Base-by-base conservation (phyloP, 23 tunicate genomes). In the Phallusia fumigata region DNA sequence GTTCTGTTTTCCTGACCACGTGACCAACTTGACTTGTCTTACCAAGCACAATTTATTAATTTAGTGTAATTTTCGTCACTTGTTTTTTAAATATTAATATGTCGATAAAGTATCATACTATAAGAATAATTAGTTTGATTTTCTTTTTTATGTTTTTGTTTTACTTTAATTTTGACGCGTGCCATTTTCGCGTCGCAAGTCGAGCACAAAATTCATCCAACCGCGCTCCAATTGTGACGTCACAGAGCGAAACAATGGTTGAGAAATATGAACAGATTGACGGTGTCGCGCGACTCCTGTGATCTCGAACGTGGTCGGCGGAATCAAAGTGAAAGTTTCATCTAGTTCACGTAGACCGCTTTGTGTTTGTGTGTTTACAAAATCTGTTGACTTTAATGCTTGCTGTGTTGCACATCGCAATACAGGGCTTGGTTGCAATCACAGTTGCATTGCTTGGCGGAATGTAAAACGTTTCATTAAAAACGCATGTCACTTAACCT, bases 171-270 rank as follows among this genome's bases (percentile, higher is more conserved):
- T 58, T 21, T 13, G 69, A 13, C 69, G 69, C 69, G 69, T 58
- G 69, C 69, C 69, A 58, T 13, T 58, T 24, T 58, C 47, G 69
- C 69, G 69, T 3, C 15, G 69, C 69, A 58, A 58, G 69, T 58
- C 69, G 69, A 58, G 69, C 69, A 58, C 11, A 58, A 58, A 58
- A 58, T 58, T 58, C 69, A 58, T 58, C 69, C 69, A 58, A 58
- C 69, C 26, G 69, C 69, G 69, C 69, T 6, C 15, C 69, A 24
- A 58, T 58, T 58, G 69, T 58, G 69, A 58, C 69, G 69, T 58
- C 69, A 58, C 69, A 58, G 13, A 58, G 28, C 26, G 28, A 58
- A 58, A 58, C 69, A 58, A 58, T 58, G 69, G 69, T 3, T 58
- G 26, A 21, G 28, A 16, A 58, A 58, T 58, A 58, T 58, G 69